Evolutionary conservation across 2,888 invertebrate genomes (phyloP), one percentile per base, ranked within the genome.

Genomic region (Drosophila kambysellisi): DNA sequence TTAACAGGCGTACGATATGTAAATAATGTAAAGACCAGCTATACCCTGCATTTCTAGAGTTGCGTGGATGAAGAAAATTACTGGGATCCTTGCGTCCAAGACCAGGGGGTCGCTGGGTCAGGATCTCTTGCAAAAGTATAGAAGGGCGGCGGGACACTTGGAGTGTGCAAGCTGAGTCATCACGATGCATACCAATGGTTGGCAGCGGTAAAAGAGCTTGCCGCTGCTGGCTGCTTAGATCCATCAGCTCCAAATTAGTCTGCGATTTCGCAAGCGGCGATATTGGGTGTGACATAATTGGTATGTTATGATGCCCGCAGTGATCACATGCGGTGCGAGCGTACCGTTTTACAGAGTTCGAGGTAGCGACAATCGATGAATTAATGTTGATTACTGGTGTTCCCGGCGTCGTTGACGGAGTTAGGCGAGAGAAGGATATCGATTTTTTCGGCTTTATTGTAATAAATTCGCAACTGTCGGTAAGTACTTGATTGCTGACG

Each of bases 51-150:
- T 88, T 90, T 75, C 73, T 87, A 50, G 83, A 84, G 66, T 15
- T 79, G 37, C 70, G 74, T 8, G 74, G 70, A 46, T 82, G 77
- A 11, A 89, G 46, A 46, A 79, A 75, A 46, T 69, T 88, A 72
- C 69, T 91, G 77, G 76, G 69, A 52, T 90, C 89, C 61, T 76
- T 81, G 17, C 95, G 95, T n/a, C 95, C 95, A 74, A 95, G 94
- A 54, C 95, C 95, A 2, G 95, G 95, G 0, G 95, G 95, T 51
- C 96, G 94, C 88, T 95, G 80, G 6, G 92, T 92, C 41, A 93
- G 74, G 51, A 93, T 92, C 70, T 93, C 93, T 70, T 93, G 93
- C 30, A 93, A 74, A 15, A 93, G 78, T 41, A 92, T 83, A 0
- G 93, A 93, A 4, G 93, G 93, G 9, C 93, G 82, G 17, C 93